Percentiles rank a stretch among this genome's conserved stretches.
Evolutionary conservation across 2,797 vertebrate species (phyloP).

Genomic region (Oreonectes daqikongensis): DNA sequence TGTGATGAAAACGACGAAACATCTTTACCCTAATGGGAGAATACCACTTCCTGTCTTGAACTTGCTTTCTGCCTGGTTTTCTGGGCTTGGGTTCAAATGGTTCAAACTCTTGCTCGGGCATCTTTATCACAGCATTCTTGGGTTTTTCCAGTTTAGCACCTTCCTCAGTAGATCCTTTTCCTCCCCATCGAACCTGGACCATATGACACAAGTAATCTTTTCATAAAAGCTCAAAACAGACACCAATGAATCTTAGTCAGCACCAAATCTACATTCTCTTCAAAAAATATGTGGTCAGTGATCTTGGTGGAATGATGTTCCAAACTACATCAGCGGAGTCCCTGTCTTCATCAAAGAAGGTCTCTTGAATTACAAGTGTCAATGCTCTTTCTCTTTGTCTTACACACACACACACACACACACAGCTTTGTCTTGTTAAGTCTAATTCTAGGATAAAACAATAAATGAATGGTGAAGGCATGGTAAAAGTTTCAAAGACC

Average conservation of each 20-base stretch:
- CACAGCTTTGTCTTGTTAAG: background rate
- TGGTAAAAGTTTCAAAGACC: background rate
- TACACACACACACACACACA: background rate
- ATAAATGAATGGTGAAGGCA: background rate
- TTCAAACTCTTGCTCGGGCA: slow-evolving; percentile 91
- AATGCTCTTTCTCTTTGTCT: background rate
- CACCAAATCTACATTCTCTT: background rate
- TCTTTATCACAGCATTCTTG: slow-evolving; percentile 90
- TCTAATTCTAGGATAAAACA: background rate
- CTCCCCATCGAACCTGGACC: slow-evolving; percentile 88
- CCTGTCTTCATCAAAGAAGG: background rate
- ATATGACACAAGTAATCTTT: background rate
- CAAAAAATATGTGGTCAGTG: background rate
- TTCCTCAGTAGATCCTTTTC: slow-evolving; percentile 92
- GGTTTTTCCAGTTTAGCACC: slow-evolving; percentile 92
- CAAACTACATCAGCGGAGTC: background rate
- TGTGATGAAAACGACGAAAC: slow-evolving; percentile 4
- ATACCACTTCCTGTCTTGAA: slow-evolving; percentile 87
- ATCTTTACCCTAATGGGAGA: slow-evolving; percentile 83
- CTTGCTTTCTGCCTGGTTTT: slow-evolving; percentile 70
- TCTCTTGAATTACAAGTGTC: background rate
- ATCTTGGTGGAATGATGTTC: background rate
- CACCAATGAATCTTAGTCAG: background rate
- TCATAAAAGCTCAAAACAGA: background rate
- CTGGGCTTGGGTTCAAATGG: slow-evolving; percentile 88